These are phyloP conservation scores for Invenusta paracnida DNA, from an alignment of 2,888 invertebrate species.

Conservation along the genomic window DNA sequence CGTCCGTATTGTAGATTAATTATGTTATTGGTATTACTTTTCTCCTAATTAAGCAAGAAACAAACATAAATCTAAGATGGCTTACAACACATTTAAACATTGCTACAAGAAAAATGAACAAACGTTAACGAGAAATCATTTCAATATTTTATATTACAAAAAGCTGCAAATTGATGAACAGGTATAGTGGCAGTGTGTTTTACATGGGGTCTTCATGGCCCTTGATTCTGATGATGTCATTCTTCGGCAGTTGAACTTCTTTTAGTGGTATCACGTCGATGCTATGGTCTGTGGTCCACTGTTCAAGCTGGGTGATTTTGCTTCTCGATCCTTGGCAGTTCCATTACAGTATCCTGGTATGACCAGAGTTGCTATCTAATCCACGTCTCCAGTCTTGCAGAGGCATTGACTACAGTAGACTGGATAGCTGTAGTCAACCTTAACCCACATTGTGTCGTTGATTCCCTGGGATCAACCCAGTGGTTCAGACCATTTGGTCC, in stretches of 20 bases:
- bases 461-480: too few species aligned
- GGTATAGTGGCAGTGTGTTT: background rate
- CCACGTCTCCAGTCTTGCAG: too few species aligned
- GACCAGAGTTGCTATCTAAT: too few species aligned
- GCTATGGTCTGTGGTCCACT: background rate
- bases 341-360: too few species aligned
- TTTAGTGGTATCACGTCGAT: background rate
- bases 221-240: background rate
- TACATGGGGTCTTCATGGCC: background rate
- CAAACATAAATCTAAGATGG: background rate
- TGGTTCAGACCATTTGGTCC: too few species aligned
- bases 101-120: background rate
- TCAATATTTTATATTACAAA: slow-evolving; percentile 5
- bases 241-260: background rate
- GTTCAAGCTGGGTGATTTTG: too few species aligned
- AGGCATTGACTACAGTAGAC: too few species aligned
- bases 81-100: background rate
- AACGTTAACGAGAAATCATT: background rate
- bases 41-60: background rate
- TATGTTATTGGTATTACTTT: background rate
- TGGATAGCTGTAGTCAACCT: too few species aligned
- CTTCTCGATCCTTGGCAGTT: too few species aligned
- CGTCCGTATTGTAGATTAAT: background rate
- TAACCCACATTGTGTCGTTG: too few species aligned
- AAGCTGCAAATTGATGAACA: background rate